Evolutionary conservation across 2,113 vertebrate species (phyloP), one percentile per base, ranked within the genome.

Genomic region (Channa maculata): DNA sequence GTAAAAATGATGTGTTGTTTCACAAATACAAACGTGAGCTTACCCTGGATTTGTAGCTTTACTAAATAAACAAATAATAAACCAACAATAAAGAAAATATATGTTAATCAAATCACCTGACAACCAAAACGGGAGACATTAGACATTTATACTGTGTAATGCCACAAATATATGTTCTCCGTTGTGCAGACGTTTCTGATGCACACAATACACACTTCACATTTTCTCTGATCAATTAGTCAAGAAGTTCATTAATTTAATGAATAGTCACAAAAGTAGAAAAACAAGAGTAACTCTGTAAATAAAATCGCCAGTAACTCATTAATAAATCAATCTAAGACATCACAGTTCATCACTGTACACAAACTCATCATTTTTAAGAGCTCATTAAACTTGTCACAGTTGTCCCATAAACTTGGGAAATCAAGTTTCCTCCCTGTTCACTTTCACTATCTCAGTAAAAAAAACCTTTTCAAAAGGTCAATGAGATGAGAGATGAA

Each of bases 231-330:
- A 82, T 78, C 34, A 86, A 72, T 87, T 2, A 89, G 73, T 84
- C 5, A 83, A 74, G 6, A 75, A 36, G 81, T 78, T 84, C 86
- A 88, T 91, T 91, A 87, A 91, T 90, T 87, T 89, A 91, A 91
- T 86, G 87, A 89, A 61, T 12, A 38, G 24, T 60, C 63, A 80
- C 69, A 3, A n/a, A 75, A 78, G 83, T 91, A 86, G 14, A 90
- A 91, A 90, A 89, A 75, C 8, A 84, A 75, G 5, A 33, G 57
- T 41, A 14, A 55, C 6, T 13, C 15, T 33, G 36, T 65, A 39
- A 45, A 71, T 37, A 57, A 44, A 74, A 72, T 41, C 52, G 2
- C n/a, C 64, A 48, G 45, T 46, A 39, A 5, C 8, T 66, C 44
- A 51, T 77, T 49, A 75, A 41, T 71, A 62, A 77, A 64, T n/a